A percentile compares a stretch with the other conserved stretches of the same genome.
phyloP scores from a whole-genome alignment of 2,888 invertebrate species.

The Ischnura elegans region DNA sequence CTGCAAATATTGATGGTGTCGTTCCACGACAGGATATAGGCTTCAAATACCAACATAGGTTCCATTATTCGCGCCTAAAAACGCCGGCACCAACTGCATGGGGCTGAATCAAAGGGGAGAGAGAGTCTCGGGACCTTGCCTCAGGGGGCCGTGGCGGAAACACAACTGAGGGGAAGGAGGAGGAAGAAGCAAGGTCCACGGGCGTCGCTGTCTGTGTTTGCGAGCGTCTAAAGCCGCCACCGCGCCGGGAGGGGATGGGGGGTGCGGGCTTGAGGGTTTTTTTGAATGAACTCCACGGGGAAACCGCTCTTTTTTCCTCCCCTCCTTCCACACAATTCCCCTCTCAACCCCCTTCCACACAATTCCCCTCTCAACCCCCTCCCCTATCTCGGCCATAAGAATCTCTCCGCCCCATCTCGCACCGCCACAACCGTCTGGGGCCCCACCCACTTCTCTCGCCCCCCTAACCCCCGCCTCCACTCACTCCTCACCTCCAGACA shows the following conservation, averaged over 20 bases:
- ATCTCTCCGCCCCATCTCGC: not conserved
- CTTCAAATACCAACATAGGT: too few relatives aligned
- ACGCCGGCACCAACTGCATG: too few relatives aligned
- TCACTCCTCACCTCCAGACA: not conserved
- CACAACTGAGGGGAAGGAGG: not conserved
- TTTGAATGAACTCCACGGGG: constrained; percentile 38
- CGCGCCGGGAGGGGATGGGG: not conserved
- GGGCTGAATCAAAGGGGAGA: not conserved
- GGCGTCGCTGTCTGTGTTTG: constrained; percentile 38
- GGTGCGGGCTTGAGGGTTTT: not conserved
- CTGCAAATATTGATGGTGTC: too few relatives aligned
- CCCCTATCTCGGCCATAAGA: not conserved
- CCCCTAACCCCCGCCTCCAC: not conserved
- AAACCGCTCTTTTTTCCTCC: not conserved
- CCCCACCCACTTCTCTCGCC: not conserved
- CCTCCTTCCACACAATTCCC: not conserved
- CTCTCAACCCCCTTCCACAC: not conserved
- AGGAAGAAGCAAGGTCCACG: not conserved
- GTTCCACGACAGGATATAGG: too few relatives aligned
- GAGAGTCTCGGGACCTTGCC: not conserved
- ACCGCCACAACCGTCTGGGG: not conserved
- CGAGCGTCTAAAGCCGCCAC: constrained; percentile 2
- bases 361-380: not conserved
- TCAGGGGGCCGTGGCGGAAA: not conserved
- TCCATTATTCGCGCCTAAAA: too few relatives aligned